A percentile compares a stretch with the other conserved stretches of the same genome.
phyloP scores from a whole-genome alignment of 2,888 invertebrate species.

The Esperia sulphurella region DNA sequence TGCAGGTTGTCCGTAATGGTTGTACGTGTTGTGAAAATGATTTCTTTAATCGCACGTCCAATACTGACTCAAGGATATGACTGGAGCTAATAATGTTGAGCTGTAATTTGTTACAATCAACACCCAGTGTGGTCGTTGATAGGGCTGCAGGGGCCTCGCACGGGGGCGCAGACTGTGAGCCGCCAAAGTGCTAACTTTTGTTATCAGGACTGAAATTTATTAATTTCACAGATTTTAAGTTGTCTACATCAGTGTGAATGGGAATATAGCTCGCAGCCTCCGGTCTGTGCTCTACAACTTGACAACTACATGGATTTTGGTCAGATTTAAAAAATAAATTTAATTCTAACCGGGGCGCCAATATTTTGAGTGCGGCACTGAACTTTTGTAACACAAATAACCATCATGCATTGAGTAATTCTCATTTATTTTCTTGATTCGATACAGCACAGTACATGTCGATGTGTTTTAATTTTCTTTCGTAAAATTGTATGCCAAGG shows the following conservation, averaged over 20 bases:
- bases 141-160: too few relatives aligned
- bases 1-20: constrained; percentile 45
- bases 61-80: constrained; percentile 39
- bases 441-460: constrained; percentile 24
- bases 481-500: constrained; percentile 67
- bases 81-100: constrained; percentile 30
- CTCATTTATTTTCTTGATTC: constrained; percentile 16
- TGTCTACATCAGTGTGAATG: too few relatives aligned
- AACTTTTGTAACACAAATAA: not conserved
- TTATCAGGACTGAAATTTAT: too few relatives aligned
- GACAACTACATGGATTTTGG: too few relatives aligned
- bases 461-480: constrained; percentile 58
- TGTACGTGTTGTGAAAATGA: constrained; percentile 43
- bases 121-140: constrained; percentile 4
- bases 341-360: too few relatives aligned
- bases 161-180: too few relatives aligned
- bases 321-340: too few relatives aligned
- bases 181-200: too few relatives aligned
- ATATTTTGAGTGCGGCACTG: too few relatives aligned
- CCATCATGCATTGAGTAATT: constrained; percentile 27
- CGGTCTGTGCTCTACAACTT: not conserved
- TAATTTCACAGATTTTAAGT: too few relatives aligned
- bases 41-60: constrained; percentile 43
- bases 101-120: constrained; percentile 45
- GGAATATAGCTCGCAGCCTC: too few relatives aligned